phyloP scores from a whole-genome alignment of 2,888 invertebrate genomes.

The Pristionchus maxplancki region DNA sequence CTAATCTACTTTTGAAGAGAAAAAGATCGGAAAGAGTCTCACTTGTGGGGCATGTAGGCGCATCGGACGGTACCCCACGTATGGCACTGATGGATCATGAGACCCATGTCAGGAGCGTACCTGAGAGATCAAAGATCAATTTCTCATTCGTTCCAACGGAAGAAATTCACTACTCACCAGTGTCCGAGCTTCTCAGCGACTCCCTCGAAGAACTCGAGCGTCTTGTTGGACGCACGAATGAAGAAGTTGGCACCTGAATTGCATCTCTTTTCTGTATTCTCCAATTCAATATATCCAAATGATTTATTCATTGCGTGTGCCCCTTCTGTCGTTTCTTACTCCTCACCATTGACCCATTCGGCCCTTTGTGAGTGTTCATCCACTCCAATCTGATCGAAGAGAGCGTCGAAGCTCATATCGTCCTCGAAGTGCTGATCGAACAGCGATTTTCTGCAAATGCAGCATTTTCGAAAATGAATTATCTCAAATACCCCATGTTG shows the following conservation, averaged over 20 bases:
- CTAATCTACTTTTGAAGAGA: not conserved
- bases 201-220: conserved; percentile 74
- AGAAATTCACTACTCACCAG: conserved; percentile 55
- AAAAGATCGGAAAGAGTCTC: conserved; percentile 51
- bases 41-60: conserved; percentile 77
- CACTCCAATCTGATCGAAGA: conserved; percentile 76
- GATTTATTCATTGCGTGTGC: not conserved
- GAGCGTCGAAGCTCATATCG: conserved; percentile 70
- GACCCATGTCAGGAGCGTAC: conserved; percentile 77
- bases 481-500: not conserved
- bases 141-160: too few species aligned
- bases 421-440: conserved; percentile 75
- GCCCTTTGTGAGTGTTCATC: conserved; percentile 71
- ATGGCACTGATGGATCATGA: conserved; percentile 77
- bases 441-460: conserved; percentile 65
- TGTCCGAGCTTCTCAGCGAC: conserved; percentile 72
- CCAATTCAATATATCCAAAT: not conserved
- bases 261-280: not conserved
- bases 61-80: conserved; percentile 73
- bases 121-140: conserved; percentile 50
- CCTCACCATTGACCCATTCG: conserved; percentile 77
- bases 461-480: not conserved
- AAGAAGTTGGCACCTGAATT: conserved; percentile 76
- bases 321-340: conserved; percentile 50
- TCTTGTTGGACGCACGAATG: conserved; percentile 74